phyloP scores from a whole-genome alignment of 2,113 vertebrate genomes.

The Glareola pratincola region DNA sequence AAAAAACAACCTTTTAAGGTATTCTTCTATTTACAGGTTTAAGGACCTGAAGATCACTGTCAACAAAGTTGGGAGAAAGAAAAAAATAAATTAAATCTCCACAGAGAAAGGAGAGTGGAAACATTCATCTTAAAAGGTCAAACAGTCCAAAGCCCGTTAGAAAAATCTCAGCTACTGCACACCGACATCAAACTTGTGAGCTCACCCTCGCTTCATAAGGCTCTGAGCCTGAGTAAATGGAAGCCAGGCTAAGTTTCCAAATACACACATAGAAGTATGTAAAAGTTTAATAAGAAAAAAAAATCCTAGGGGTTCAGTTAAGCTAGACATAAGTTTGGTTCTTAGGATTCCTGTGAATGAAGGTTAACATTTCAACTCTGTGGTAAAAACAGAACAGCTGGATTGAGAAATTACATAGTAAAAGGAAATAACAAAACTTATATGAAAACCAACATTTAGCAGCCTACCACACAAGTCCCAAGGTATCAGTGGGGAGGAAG shows the following conservation, averaged over 20 bases:
- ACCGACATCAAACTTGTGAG: not conserved
- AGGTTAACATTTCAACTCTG: not conserved
- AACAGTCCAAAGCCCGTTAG: not conserved
- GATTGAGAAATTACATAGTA: not conserved
- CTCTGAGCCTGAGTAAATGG: not conserved
- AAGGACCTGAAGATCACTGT: not conserved
- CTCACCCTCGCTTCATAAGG: not conserved
- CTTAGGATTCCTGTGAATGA: not conserved
- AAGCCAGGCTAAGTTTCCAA: not conserved
- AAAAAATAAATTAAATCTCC: not conserved
- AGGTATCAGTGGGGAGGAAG: not conserved
- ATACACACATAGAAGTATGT: accelerated
- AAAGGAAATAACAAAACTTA: not conserved
- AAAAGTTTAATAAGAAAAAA: not conserved
- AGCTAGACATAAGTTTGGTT: not conserved
- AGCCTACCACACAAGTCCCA: not conserved
- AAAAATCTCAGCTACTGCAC: not conserved
- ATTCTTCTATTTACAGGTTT: not conserved
- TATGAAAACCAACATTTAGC: not conserved
- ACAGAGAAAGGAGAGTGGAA: not conserved
- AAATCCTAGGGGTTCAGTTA: not conserved
- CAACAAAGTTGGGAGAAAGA: not conserved
- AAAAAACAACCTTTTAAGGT: not conserved
- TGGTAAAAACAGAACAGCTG: not conserved
- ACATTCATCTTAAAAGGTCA: not conserved